Conservation (phyloP, 2,888 invertebrate genomes). For the Trimorus sp. region DNA sequence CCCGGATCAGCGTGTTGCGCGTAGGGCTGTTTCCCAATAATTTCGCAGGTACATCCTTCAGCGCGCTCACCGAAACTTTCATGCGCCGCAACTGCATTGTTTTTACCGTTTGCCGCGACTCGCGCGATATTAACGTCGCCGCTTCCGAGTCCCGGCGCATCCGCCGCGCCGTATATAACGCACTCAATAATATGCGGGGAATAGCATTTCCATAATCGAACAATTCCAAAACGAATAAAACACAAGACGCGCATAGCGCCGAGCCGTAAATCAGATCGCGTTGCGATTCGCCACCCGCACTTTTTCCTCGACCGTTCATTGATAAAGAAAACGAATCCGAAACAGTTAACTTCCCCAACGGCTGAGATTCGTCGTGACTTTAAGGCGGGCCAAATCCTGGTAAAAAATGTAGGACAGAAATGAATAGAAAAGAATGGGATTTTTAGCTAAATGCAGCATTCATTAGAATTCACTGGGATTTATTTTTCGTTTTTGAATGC, state of each 20-base stretch:
- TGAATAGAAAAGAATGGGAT: too few species aligned
- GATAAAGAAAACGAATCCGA: not conserved
- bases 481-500: too few species aligned
- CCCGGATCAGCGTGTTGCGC: too few species aligned
- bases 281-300: too few species aligned
- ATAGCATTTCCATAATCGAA: constrained; percentile 47
- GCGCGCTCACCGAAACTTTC: not conserved
- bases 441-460: too few species aligned
- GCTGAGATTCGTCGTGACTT: not conserved
- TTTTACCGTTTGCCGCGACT: constrained; percentile 24
- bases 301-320: too few species aligned
- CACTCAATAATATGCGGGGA: constrained; percentile 45
- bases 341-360: not conserved
- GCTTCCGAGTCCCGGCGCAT: constrained; percentile 19
- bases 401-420: too few species aligned
- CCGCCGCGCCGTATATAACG: constrained; percentile 16
- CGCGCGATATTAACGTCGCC: constrained; percentile 29
- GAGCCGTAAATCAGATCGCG: constrained; percentile 33
- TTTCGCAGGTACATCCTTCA: too few species aligned
- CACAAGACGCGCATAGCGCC: constrained; percentile 7
- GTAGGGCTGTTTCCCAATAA: too few species aligned
- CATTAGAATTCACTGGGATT: too few species aligned
- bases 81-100: constrained; percentile 5
- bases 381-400: not conserved
- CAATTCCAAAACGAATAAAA: constrained; percentile 32